Percentiles rank a stretch among this genome's conserved stretches.
phyloP scores from a whole-genome alignment of 2,888 invertebrate species.

The Syrista parreyssii region DNA sequence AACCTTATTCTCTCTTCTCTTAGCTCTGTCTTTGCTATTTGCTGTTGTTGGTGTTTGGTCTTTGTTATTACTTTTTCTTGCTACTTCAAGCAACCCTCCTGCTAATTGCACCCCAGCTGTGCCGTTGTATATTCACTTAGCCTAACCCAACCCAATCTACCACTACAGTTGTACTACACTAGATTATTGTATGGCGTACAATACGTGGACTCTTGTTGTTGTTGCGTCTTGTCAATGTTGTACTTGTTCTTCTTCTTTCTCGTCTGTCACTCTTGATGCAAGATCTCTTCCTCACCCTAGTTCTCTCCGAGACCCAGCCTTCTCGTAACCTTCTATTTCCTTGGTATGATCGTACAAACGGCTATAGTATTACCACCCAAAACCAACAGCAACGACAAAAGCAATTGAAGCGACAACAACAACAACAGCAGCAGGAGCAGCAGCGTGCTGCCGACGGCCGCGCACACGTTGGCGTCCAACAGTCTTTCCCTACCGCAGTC shows the following conservation, averaged over 20 bases:
- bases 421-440: not conserved
- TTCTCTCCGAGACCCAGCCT: not conserved
- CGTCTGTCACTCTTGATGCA: not conserved
- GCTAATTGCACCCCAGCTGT: not conserved
- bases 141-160: not conserved
- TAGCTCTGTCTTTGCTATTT: not conserved
- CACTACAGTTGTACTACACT: not conserved
- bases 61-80: not conserved
- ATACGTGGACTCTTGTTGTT: not conserved
- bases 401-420: not conserved
- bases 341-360: not conserved
- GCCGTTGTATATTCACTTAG: not conserved
- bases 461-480: conserved; percentile 11
- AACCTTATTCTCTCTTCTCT: not conserved
- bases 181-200: not conserved
- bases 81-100: not conserved
- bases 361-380: not conserved
- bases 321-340: not conserved
- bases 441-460: conserved; percentile 8
- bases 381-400: not conserved
- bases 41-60: not conserved
- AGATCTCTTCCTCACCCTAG: not conserved
- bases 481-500: conserved; percentile 12
- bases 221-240: not conserved
- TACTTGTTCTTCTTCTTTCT: not conserved